phyloP scores from a whole-genome alignment of 1,140 invertebrate genomes.

The Saccostrea glomerata region DNA sequence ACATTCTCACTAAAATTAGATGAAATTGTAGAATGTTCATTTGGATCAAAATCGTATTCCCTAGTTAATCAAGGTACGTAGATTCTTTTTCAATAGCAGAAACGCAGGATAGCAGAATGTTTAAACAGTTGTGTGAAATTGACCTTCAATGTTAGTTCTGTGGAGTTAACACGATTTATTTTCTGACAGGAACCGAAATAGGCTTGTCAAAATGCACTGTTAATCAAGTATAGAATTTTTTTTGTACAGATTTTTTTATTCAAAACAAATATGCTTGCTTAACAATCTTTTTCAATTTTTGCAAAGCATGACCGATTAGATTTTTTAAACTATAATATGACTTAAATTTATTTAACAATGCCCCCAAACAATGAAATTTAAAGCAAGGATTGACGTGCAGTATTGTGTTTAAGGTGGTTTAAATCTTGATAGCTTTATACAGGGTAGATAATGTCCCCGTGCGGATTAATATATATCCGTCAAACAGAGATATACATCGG shows the following conservation, averaged over 20 bases:
- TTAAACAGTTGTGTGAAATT: too few species aligned
- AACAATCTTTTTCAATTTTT: not conserved
- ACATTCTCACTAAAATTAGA: too few species aligned
- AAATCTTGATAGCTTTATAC: not conserved
- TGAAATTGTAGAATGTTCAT: too few species aligned
- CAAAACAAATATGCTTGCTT: not conserved
- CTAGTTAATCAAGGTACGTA: too few species aligned
- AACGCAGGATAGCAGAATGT: too few species aligned
- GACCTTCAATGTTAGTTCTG: too few species aligned
- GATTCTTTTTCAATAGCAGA: too few species aligned
- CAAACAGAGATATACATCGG: not conserved
- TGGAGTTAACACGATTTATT: too few species aligned
- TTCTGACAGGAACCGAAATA: not conserved
- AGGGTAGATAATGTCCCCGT: not conserved
- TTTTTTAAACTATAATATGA: not conserved
- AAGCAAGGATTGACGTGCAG: too few species aligned
- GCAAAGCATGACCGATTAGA: not conserved
- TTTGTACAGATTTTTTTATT: not conserved
- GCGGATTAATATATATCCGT: not conserved
- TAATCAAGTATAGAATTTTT: not conserved
- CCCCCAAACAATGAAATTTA: too few species aligned
- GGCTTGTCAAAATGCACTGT: not conserved
- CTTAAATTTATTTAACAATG: not conserved
- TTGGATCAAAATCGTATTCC: too few species aligned
- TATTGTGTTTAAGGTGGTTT: not conserved